Conservation (phyloP, 2,113 vertebrate species). For the Ctenodactylus gundi region DNA sequence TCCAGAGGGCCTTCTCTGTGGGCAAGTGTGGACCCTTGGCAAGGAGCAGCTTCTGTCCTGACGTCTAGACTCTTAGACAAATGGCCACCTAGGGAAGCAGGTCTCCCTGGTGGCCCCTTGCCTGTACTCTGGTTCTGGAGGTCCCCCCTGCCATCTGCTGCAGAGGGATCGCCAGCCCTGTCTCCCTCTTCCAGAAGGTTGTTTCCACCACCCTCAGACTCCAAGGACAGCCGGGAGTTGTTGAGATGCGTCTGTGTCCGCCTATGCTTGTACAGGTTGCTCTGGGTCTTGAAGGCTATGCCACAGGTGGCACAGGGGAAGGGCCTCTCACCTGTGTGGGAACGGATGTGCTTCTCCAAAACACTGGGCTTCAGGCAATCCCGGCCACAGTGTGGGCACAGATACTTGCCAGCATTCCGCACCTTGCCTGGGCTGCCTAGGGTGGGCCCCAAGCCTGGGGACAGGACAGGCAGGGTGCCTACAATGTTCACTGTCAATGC, state of each 20-base stretch:
- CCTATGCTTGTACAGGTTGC: slow-evolving; percentile 97
- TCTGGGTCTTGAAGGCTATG: slow-evolving; percentile 98
- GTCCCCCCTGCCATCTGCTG: not conserved
- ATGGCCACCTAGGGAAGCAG: not conserved
- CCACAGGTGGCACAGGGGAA: slow-evolving; percentile 94
- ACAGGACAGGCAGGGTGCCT: slow-evolving; percentile 85
- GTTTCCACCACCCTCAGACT: slow-evolving; percentile 80
- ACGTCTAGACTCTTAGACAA: slow-evolving; percentile 1
- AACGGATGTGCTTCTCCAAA: slow-evolving; percentile 96
- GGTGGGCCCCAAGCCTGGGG: slow-evolving; percentile 67
- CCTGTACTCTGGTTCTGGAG: not conserved
- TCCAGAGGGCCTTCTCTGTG: slow-evolving; percentile 60
- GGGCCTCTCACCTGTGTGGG: slow-evolving; percentile 96
- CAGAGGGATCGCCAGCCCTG: slow-evolving; percentile 39
- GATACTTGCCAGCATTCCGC: slow-evolving; percentile 89
- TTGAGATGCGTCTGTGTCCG: slow-evolving; percentile 94
- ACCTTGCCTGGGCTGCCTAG: slow-evolving; percentile 79
- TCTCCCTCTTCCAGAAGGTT: slow-evolving; percentile 60
- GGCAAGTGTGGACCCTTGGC: not conserved
- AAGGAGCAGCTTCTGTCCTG: rapidly evolving
- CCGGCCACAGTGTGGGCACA: slow-evolving; percentile 94
- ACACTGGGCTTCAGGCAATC: slow-evolving; percentile 98
- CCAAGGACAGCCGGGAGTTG: slow-evolving; percentile 87
- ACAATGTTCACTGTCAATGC: slow-evolving; percentile 90
- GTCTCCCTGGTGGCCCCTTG: not conserved